Evolutionary conservation across 2,797 vertebrate species (phyloP).

Genomic region (Cryptoblepharus egeriae): DNA sequence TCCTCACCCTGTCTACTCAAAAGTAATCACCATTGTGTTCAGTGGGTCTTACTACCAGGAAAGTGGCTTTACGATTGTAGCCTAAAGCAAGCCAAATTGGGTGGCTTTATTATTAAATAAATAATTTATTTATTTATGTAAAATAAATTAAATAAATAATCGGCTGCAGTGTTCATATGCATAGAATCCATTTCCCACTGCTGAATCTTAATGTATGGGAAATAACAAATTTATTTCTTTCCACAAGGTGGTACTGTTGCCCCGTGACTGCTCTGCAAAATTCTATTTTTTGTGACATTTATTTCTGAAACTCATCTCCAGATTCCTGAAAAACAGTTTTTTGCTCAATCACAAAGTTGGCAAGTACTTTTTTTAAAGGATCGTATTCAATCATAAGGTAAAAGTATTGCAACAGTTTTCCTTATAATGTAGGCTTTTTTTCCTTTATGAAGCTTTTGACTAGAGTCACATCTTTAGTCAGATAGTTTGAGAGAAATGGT

Average conservation of each 20-base stretch:
- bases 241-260: conserved; percentile 83
- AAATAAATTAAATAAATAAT: too few relatives aligned
- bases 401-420: background rate
- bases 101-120: too few relatives aligned
- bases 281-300: conserved; percentile 31
- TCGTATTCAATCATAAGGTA: conserved; percentile 30
- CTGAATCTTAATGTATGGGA: conserved; percentile 24
- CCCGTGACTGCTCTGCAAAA: conserved; percentile 61
- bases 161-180: background rate
- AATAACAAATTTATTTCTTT: conserved; percentile 22
- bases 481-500: conserved; percentile 52
- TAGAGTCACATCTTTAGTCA: conserved; percentile 46
- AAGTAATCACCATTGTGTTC: too few relatives aligned
- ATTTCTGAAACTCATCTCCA: conserved; percentile 61
- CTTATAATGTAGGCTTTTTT: conserved; percentile 34
- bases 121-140: too few relatives aligned
- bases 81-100: too few relatives aligned
- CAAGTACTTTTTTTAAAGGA: conserved; percentile 48
- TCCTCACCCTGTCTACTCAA: too few relatives aligned
- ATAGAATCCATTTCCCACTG: conserved; percentile 34
- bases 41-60: too few relatives aligned
- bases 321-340: conserved; percentile 65
- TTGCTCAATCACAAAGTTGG: conserved; percentile 54
- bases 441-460: conserved; percentile 34
- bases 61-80: too few relatives aligned